Percentiles rank a stretch among this genome's conserved stretches.
Conservation (phyloP, 2,797 vertebrate genomes). For the Helostoma temminkii region DNA sequence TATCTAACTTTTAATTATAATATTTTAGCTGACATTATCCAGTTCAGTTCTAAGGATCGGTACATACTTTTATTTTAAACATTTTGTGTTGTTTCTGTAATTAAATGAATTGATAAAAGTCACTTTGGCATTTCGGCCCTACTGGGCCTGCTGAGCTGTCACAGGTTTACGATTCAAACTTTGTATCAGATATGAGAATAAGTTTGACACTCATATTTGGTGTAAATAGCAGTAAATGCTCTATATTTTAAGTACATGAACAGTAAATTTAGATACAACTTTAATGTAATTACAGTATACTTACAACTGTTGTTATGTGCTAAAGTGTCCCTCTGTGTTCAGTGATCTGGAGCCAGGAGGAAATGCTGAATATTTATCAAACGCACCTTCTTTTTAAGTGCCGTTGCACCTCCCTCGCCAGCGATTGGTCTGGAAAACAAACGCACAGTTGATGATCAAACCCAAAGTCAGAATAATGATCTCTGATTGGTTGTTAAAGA, state of each 20-base stretch:
- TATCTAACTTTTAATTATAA: neutral
- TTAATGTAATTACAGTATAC: slow-evolving; percentile 40
- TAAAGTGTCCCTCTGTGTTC: slow-evolving; percentile 32
- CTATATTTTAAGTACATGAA: neutral
- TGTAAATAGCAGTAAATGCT: neutral
- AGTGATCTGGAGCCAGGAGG: slow-evolving; percentile 49
- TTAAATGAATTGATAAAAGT: slow-evolving; percentile 5
- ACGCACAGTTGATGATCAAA: slow-evolving; percentile 55
- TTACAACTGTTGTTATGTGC: slow-evolving; percentile 38
- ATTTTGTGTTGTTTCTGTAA: neutral
- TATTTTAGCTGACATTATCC: neutral
- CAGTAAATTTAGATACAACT: neutral
- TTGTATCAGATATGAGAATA: neutral
- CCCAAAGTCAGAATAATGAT: slow-evolving; percentile 44
- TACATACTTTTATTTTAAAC: neutral
- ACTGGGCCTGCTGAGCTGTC: neutral
- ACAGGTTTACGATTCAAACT: slow-evolving; percentile 1
- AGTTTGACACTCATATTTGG: neutral
- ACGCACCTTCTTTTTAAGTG: slow-evolving; percentile 60
- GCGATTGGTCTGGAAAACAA: slow-evolving; percentile 79
- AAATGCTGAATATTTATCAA: slow-evolving; percentile 70
- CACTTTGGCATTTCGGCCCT: neutral
- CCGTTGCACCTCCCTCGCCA: slow-evolving; percentile 77
- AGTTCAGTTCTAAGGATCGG: neutral
- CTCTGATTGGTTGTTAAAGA: slow-evolving; percentile 61